Evolutionary conservation across 2,888 invertebrate genomes (phyloP).

Genomic region (Drosophila mulleri): DNA sequence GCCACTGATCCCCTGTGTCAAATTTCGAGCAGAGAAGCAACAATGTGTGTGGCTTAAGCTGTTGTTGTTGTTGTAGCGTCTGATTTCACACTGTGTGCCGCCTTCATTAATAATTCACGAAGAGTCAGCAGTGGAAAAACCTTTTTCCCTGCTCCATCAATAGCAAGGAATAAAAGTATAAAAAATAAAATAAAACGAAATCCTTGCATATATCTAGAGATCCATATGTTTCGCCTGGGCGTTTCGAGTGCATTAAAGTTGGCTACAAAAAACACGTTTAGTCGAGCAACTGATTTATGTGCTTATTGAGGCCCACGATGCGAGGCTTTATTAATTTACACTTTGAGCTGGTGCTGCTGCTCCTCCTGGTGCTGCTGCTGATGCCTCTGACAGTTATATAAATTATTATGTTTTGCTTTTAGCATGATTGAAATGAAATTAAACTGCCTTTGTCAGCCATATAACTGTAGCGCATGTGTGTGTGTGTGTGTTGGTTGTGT

Average conservation of each 20-base stretch:
- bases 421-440: constrained; percentile 80
- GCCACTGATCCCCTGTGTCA: constrained; percentile 52
- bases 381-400: constrained; percentile 71
- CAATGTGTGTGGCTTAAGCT: constrained; percentile 36
- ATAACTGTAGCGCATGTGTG: constrained; percentile 13
- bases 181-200: constrained; percentile 3
- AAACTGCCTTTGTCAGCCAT: constrained; percentile 71
- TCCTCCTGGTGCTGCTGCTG: constrained; percentile 16
- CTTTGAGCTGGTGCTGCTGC: constrained; percentile 44
- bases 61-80: constrained; percentile 34
- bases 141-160: constrained; percentile 54
- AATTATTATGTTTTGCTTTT: constrained; percentile 81
- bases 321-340: constrained; percentile 69
- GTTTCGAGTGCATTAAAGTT: constrained; percentile 55
- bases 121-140: constrained; percentile 47
- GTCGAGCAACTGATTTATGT: constrained; percentile 53
- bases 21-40: constrained; percentile 44
- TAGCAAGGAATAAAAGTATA: constrained; percentile 16
- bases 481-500: constrained; percentile 47
- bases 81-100: constrained; percentile 60
- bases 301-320: constrained; percentile 25
- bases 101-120: constrained; percentile 79
- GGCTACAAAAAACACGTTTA: constrained; percentile 32
- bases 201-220: constrained; percentile 14
- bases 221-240: constrained; percentile 4